Conservation (phyloP, 1,140 invertebrate genomes). For the Spodoptera litura region DNA sequence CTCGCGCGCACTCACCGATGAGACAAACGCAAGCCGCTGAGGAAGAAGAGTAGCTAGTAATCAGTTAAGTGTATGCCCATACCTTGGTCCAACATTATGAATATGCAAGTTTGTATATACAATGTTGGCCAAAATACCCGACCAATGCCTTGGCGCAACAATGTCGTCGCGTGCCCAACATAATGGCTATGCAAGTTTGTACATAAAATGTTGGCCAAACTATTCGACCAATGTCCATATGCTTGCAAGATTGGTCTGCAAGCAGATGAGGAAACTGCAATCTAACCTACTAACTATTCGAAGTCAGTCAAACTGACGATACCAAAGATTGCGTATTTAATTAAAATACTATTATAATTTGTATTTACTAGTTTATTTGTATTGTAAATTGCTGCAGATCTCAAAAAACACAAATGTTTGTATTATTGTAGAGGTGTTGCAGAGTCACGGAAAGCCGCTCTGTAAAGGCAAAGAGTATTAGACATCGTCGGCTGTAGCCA, state of each 20-base stretch:
- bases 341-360: constrained; percentile 3
- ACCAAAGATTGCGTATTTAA: constrained; percentile 43
- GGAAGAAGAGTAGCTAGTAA: constrained; percentile 28
- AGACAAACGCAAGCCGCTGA: constrained; percentile 47
- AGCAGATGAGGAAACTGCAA: background rate
- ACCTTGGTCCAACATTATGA: background rate
- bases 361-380: constrained; percentile 4
- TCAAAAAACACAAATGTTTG: constrained; percentile 25
- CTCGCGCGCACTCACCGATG: constrained; percentile 73
- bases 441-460: constrained; percentile 5
- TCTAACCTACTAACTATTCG: constrained; percentile 16
- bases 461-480: constrained; percentile 11
- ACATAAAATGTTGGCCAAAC: constrained; percentile 9
- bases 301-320: constrained; percentile 28
- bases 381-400: constrained; percentile 34
- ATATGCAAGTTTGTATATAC: background rate
- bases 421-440: constrained; percentile 20
- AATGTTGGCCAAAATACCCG: background rate
- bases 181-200: background rate
- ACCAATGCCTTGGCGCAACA: too few species aligned
- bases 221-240: constrained; percentile 10
- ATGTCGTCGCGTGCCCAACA: background rate
- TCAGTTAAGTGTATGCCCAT: constrained; percentile 14
- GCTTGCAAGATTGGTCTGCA: constrained; percentile 33
- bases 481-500: constrained; percentile 23